Evolutionary conservation across 2,113 vertebrate species (phyloP), one percentile per base, ranked within the genome.

Genomic region (Blennius ocellaris): DNA sequence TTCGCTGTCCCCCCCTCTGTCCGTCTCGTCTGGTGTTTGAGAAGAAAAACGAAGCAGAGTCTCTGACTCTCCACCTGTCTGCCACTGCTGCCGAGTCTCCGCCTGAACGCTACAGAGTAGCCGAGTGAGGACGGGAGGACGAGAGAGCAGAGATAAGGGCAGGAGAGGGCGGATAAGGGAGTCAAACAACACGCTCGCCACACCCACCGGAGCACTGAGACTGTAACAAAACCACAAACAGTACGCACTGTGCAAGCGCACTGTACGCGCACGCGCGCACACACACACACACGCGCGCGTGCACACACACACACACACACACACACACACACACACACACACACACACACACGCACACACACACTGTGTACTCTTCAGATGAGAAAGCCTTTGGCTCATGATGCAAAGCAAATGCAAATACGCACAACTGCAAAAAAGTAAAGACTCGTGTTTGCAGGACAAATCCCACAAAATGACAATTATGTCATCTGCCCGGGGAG

Each of bases 1-100:
- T 30, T 30, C 21, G 21, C 36, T n/a, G n/a, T n/a, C n/a, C n/a
- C n/a, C n/a, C n/a, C n/a, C 4, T 52, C 14, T 10, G 41, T 21
- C 44, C 2, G 5, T 51, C 63, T 38, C 21, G 12, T 48, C 36
- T 41, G 5, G 40, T 70, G 12, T 59, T 16, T n/a, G 16, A 93
- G 87, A n/a, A n/a, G 82, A 86, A 88, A 88, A 5, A 67, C 78
- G 85, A 92, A 73, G 45, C 87, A 12, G 69, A 76, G 82, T 87
- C 78, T 87, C 85, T 83, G 89, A 73, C 85, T 72, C 55, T 85
- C 66, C 78, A 69, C 14, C 54, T 66, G 57, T 78, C 50, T 75
- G 87, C 74, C 72, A 81, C 83, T 80, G 38, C 70, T 73, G 79
- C 1, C 48, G 59, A 82, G 66, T 79, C 58, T 65, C 55, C 78